These are phyloP conservation scores for Rattus rattus DNA, from an alignment of 2,113 vertebrate genomes.

Conservation along the genomic window DNA sequence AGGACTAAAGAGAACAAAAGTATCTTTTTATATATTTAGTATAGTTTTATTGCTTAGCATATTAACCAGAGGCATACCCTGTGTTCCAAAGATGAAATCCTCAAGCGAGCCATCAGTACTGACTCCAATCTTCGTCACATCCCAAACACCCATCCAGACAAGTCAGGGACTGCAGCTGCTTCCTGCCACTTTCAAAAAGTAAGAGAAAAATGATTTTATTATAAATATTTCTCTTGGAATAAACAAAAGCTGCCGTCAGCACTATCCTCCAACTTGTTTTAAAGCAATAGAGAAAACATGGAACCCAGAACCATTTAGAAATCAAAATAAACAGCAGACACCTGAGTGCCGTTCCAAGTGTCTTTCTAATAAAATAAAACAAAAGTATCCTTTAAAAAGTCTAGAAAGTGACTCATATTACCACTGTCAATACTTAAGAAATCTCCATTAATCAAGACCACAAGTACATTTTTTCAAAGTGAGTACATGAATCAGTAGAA, in stretches of 20 bases:
- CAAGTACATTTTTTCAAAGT: background rate
- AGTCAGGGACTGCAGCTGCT: background rate
- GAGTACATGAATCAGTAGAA: background rate
- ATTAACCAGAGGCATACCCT: background rate
- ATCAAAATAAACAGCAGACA: slow-evolving; percentile 80
- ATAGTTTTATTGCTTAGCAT: slow-evolving; percentile 60
- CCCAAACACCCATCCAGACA: background rate
- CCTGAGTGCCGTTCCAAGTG: slow-evolving; percentile 74
- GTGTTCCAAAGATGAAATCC: background rate
- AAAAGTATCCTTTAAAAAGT: background rate
- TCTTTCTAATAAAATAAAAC: slow-evolving; percentile 49
- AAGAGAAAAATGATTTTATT: slow-evolving; percentile 79
- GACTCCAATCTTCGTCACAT: background rate
- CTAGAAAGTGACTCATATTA: background rate
- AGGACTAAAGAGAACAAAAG: background rate
- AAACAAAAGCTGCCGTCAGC: slow-evolving; percentile 74
- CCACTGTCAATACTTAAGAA: background rate
- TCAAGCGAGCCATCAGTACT: background rate
- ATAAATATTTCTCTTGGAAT: slow-evolving; percentile 80
- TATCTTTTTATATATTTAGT: background rate
- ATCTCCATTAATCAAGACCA: background rate
- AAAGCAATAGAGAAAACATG: slow-evolving; percentile 78
- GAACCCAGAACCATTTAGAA: slow-evolving; percentile 78
- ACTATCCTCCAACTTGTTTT: slow-evolving; percentile 77
- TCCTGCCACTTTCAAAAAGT: background rate